Percentiles rank a stretch among this genome's conserved stretches.
These are phyloP conservation scores for Baronia brevicornis DNA, from an alignment of 2,888 invertebrate species.

Conservation along the genomic window DNA sequence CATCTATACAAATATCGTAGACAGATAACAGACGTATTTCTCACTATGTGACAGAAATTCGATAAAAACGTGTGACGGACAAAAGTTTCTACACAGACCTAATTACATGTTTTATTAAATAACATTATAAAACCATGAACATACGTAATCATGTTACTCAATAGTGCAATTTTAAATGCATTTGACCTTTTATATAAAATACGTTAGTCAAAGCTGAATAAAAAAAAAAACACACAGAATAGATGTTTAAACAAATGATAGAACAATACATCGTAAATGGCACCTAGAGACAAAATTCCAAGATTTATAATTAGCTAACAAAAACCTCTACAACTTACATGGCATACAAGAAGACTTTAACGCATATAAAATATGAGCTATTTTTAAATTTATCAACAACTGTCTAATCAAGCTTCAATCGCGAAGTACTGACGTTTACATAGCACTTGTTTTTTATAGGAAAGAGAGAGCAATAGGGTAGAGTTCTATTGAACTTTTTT, in stretches of 20 bases:
- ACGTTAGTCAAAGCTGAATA: slow-evolving; percentile 12
- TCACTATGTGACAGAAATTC: too few relatives aligned
- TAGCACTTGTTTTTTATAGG: slow-evolving; percentile 28
- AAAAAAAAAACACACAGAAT: slow-evolving; percentile 12
- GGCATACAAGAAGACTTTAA: too few relatives aligned
- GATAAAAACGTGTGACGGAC: slow-evolving; percentile 12
- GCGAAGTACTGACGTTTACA: slow-evolving; percentile 26
- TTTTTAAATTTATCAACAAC: slow-evolving; percentile 18
- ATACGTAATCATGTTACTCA: slow-evolving; percentile 14
- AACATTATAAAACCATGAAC: slow-evolving; percentile 8
- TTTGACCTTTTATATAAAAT: slow-evolving; percentile 17
- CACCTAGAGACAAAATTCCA: slow-evolving; percentile 59
- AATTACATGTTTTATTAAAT: slow-evolving; percentile 15
- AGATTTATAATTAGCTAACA: slow-evolving; percentile 53
- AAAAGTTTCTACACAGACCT: slow-evolving; percentile 12
- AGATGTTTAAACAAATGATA: slow-evolving; percentile 22
- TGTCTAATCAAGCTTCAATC: slow-evolving; percentile 16
- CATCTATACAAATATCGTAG: too few relatives aligned
- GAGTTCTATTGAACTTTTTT: slow-evolving; percentile 44
- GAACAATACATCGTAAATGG: slow-evolving; percentile 58
- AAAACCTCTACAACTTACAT: slow-evolving; percentile 23
- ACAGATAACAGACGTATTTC: too few relatives aligned
- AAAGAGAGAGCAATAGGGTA: slow-evolving; percentile 36
- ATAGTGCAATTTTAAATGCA: slow-evolving; percentile 16
- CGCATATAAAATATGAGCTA: too few relatives aligned